Evolutionary conservation across 2,888 invertebrate species (phyloP).

Genomic region (Andricus quercusramuli): DNA sequence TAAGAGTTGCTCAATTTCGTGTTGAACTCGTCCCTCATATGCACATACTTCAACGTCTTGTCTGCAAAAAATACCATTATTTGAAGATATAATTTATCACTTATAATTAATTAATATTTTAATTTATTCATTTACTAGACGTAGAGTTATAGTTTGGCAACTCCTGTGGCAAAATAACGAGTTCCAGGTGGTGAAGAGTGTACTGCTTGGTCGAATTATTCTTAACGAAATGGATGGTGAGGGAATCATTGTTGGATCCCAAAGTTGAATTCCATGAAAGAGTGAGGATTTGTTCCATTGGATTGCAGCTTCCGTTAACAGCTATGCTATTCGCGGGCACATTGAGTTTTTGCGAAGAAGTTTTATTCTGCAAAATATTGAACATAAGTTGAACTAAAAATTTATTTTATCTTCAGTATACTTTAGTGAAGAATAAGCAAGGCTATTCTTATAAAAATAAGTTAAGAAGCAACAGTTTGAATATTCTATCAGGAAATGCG

Average conservation of each 20-base stretch:
- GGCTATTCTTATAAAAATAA: too few relatives aligned
- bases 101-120: conserved; percentile 29
- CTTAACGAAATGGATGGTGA: conserved; percentile 78
- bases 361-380: conserved; percentile 60
- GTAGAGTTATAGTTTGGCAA: conserved; percentile 71
- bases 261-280: conserved; percentile 76
- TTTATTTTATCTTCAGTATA: too few relatives aligned
- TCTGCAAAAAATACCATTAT: conserved; percentile 58
- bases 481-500: too few relatives aligned
- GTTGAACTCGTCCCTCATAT: conserved; percentile 79
- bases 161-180: conserved; percentile 65
- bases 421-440: too few relatives aligned
- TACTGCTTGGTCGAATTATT: conserved; percentile 73
- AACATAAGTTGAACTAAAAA: background rate
- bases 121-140: conserved; percentile 58
- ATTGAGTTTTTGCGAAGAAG: conserved; percentile 69
- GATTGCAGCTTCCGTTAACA: conserved; percentile 77
- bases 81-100: conserved; percentile 38
- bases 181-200: conserved; percentile 64
- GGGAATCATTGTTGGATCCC: conserved; percentile 56
- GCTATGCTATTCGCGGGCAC: conserved; percentile 78
- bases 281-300: conserved; percentile 71
- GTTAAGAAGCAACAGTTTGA: too few relatives aligned
- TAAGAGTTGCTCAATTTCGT: conserved; percentile 86
- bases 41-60: conserved; percentile 78